Percentiles rank a stretch among this genome's conserved stretches.
Evolutionary conservation across 1,140 invertebrate genomes (phyloP).

Genomic region (Bombus haemorrhoidalis): DNA sequence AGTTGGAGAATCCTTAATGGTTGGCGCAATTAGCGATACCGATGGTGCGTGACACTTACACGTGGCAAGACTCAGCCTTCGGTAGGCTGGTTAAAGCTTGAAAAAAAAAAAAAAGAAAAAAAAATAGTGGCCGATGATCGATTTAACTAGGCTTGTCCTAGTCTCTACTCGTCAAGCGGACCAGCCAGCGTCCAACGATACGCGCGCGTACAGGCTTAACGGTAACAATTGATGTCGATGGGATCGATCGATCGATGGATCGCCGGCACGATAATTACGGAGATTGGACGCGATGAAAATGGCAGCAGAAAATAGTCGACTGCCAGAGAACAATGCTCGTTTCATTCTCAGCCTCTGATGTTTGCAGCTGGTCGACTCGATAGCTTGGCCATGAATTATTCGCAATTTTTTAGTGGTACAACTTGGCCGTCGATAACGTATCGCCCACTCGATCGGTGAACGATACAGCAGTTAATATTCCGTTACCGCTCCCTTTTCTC

Average conservation of each 20-base stretch:
- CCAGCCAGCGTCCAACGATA: background rate
- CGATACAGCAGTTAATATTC: background rate
- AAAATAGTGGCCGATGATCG: constrained; percentile 51
- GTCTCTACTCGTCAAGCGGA: background rate
- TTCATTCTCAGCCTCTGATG: background rate
- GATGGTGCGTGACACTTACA: constrained; percentile 59
- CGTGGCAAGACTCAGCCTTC: background rate
- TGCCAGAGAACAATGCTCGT: background rate
- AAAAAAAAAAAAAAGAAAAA: background rate
- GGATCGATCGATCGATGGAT: constrained; percentile 30
- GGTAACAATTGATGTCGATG: constrained; percentile 31
- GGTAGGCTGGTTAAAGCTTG: background rate
- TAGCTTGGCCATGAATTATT: constrained; percentile 3
- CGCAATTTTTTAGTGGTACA: background rate
- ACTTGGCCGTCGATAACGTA: background rate
- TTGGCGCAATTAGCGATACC: constrained; percentile 67
- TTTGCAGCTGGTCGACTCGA: constrained; percentile 15
- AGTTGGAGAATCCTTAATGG: constrained; percentile 71
- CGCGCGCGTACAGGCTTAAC: background rate
- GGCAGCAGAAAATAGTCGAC: constrained; percentile 14
- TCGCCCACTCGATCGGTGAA: background rate
- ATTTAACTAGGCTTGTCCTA: constrained; percentile 39
- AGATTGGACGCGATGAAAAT: constrained; percentile 29
- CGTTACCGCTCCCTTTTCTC: background rate
- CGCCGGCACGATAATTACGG: constrained; percentile 23